Conservation (phyloP, 2,888 invertebrate species). For the Aporophyla lueneburgensis region DNA sequence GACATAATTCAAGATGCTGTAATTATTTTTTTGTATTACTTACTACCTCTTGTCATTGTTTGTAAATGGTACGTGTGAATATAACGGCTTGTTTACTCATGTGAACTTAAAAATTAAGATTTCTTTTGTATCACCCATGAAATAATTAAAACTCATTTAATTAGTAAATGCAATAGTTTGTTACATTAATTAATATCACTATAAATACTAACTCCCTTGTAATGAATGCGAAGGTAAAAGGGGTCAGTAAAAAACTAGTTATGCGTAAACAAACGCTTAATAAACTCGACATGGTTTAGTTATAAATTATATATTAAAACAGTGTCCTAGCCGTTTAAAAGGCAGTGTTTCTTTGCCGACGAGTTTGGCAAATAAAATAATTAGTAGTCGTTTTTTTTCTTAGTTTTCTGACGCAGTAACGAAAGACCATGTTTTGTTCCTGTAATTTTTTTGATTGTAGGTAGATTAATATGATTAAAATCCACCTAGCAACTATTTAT, state of each 20-base stretch:
- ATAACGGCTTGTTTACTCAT: constrained; percentile 13
- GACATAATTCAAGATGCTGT: constrained; percentile 5
- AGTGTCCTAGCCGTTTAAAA: constrained; percentile 7
- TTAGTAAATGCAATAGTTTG: not conserved
- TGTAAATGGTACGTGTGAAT: not conserved
- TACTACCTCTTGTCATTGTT: constrained; percentile 9
- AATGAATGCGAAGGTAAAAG: not conserved
- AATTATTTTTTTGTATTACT: constrained; percentile 19
- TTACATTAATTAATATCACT: not conserved
- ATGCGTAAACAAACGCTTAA: constrained; percentile 11
- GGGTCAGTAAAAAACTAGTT: not conserved
- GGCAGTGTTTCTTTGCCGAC: constrained; percentile 15
- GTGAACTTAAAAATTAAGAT: not conserved
- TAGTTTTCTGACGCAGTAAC: constrained; percentile 16
- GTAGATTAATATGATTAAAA: constrained; percentile 12
- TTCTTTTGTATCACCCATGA: not conserved
- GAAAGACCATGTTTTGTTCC: constrained; percentile 6
- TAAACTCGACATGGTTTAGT: constrained; percentile 6
- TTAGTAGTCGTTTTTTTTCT: constrained; percentile 28
- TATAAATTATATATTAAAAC: not conserved
- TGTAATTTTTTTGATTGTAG: constrained; percentile 12
- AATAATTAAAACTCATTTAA: not conserved
- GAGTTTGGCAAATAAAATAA: constrained; percentile 10
- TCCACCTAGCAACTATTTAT: constrained; percentile 44
- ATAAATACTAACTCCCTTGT: not conserved